Conservation (phyloP, 1,140 invertebrate genomes). For the Euura lappo region DNA sequence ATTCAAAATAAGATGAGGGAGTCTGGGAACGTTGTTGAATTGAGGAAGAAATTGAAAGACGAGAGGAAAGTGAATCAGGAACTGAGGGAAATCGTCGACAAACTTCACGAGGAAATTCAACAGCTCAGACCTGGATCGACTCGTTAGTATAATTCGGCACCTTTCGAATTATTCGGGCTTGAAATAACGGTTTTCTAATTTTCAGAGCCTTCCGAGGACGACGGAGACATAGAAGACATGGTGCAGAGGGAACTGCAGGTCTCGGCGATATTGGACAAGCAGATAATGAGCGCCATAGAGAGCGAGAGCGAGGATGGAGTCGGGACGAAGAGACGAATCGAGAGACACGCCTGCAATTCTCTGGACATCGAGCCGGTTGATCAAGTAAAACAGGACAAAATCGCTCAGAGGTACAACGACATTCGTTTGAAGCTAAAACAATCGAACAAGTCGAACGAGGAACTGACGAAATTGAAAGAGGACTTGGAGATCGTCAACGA, state of each 20-base stretch:
- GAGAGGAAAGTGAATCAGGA: slow-evolving; percentile 49
- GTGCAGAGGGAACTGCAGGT: slow-evolving; percentile 67
- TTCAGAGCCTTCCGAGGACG: slow-evolving; percentile 32
- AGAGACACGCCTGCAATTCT: slow-evolving; percentile 33
- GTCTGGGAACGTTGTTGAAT: slow-evolving; percentile 53
- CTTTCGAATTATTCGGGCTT: neutral
- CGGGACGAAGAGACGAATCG: slow-evolving; percentile 21
- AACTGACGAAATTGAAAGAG: slow-evolving; percentile 53
- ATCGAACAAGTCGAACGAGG: slow-evolving; percentile 53
- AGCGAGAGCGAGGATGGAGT: slow-evolving; percentile 47
- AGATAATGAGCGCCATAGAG: slow-evolving; percentile 63
- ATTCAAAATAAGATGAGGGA: slow-evolving; percentile 63
- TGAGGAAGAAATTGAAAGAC: slow-evolving; percentile 52
- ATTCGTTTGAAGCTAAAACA: slow-evolving; percentile 39
- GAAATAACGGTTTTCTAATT: neutral
- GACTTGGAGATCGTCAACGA: slow-evolving; percentile 51
- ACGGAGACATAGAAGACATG: slow-evolving; percentile 64
- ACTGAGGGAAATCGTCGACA: slow-evolving; percentile 49
- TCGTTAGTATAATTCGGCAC: slow-evolving; percentile 11
- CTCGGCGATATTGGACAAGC: slow-evolving; percentile 65
- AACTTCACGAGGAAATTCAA: slow-evolving; percentile 49
- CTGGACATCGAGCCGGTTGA: slow-evolving; percentile 30
- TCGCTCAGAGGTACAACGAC: slow-evolving; percentile 36
- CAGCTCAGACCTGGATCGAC: slow-evolving; percentile 36
- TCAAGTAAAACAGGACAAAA: slow-evolving; percentile 31